phyloP scores from a whole-genome alignment of 2,113 vertebrate species.

The Silurus meridionalis region DNA sequence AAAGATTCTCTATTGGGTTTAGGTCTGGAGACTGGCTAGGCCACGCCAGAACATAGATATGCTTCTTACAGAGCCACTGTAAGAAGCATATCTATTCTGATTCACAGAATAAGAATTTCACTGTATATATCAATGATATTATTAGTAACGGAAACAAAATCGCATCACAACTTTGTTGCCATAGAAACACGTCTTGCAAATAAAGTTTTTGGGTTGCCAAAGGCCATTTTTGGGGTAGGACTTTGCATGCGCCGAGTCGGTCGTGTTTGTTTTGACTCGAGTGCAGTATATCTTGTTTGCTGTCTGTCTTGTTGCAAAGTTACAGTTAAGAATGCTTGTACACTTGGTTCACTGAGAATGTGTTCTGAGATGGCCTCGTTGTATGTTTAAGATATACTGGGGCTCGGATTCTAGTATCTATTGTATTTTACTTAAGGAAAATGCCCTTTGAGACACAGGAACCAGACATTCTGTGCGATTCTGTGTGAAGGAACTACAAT shows the following conservation, averaged over 20 bases:
- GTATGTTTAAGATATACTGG: background rate
- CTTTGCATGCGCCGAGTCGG: conserved; percentile 50
- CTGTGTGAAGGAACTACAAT: conserved; percentile 58
- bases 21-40: too few relatives aligned
- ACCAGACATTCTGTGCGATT: conserved; percentile 47
- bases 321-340: background rate
- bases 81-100: too few relatives aligned
- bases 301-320: conserved; percentile 9
- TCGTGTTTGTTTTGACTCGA: conserved; percentile 64
- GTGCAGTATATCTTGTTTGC: conserved; percentile 34
- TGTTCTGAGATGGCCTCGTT: background rate
- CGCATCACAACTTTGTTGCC: conserved; percentile 46
- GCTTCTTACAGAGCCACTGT: too few relatives aligned
- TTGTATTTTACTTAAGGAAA: conserved; percentile 57
- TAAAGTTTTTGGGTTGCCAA: conserved; percentile 68
- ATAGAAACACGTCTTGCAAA: conserved; percentile 55
- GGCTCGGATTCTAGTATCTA: background rate
- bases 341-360: background rate
- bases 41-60: too few relatives aligned
- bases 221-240: conserved; percentile 55
- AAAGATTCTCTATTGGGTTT: too few relatives aligned
- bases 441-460: conserved; percentile 48
- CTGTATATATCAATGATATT: too few relatives aligned
- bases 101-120: too few relatives aligned
- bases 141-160: too few relatives aligned